These are phyloP conservation scores for Cherax destructor DNA, from an alignment of 1,140 invertebrate species.

Conservation along the genomic window DNA sequence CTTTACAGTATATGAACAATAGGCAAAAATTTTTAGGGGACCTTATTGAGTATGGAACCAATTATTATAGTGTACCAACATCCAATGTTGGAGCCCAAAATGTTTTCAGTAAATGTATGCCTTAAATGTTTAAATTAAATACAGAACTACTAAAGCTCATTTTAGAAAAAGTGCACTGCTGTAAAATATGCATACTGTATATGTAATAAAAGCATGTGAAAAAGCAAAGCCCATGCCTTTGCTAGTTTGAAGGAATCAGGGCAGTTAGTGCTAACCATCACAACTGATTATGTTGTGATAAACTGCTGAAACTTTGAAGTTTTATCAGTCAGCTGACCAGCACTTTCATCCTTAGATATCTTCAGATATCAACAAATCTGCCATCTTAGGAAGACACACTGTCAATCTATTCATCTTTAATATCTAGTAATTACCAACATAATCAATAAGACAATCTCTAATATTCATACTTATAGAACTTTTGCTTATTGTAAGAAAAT, in stretches of 20 bases:
- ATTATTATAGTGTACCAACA: neutral
- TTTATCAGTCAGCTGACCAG: neutral
- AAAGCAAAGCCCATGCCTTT: neutral
- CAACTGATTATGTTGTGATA: neutral
- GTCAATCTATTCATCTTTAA: slow-evolving; percentile 32
- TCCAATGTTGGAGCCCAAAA: neutral
- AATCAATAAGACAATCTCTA: neutral
- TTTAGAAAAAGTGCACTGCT: slow-evolving; percentile 37
- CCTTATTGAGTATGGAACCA: neutral
- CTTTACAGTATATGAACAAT: slow-evolving; percentile 19
- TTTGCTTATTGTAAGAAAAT: neutral
- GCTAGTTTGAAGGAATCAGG: slow-evolving; percentile 14
- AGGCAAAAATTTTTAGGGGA: neutral
- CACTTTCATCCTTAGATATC: neutral
- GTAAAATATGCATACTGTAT: slow-evolving; percentile 13
- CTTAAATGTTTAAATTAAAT: neutral
- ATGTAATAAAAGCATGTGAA: slow-evolving; percentile 39
- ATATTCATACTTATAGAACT: neutral
- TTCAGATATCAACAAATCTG: slow-evolving; percentile 32
- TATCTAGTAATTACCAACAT: slow-evolving; percentile 25
- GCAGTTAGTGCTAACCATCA: neutral
- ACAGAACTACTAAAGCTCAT: slow-evolving; percentile 26
- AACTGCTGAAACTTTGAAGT: neutral
- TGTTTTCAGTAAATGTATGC: neutral
- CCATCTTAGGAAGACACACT: slow-evolving; percentile 55